Evolutionary conservation across 53 echinoderm and acorn worm species (phyloP).

Genomic region (Actinopyga echinites): DNA sequence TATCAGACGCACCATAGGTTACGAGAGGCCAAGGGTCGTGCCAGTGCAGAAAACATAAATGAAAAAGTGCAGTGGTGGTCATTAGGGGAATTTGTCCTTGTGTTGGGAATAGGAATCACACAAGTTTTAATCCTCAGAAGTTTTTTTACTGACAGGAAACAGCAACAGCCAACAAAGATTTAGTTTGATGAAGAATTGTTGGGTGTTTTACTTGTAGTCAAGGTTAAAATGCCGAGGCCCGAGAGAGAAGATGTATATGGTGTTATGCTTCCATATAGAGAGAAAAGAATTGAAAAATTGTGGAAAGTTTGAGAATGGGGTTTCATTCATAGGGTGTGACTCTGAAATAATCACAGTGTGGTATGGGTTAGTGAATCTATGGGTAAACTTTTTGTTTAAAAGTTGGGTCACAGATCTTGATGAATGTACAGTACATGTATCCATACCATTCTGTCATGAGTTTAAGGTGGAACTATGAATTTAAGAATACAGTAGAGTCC

Average conservation of each 20-base stretch:
- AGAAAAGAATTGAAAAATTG: too few relatives aligned
- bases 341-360: too few relatives aligned
- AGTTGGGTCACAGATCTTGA: too few relatives aligned
- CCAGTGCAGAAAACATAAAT: slow-evolving; percentile 77
- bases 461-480: too few relatives aligned
- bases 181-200: slow-evolving; percentile 17
- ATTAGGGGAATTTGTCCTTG: slow-evolving; percentile 76
- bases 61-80: slow-evolving; percentile 92
- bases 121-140: slow-evolving; percentile 93
- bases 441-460: too few relatives aligned
- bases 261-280: too few relatives aligned
- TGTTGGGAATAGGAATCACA: slow-evolving; percentile 74
- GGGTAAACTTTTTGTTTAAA: too few relatives aligned
- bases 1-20: slow-evolving; percentile 96
- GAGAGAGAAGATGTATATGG: not conserved
- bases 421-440: too few relatives aligned
- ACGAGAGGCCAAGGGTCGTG: slow-evolving; percentile 83
- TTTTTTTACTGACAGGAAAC: slow-evolving; percentile 92
- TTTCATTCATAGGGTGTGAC: too few relatives aligned
- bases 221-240: not conserved
- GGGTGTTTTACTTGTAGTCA: not conserved
- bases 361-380: too few relatives aligned
- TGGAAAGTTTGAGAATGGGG: too few relatives aligned
- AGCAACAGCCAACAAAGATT: slow-evolving; percentile 57
- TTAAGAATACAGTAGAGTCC: too few relatives aligned